Evolutionary conservation across 2,888 invertebrate species (phyloP).

Genomic region (Ophion costatus): DNA sequence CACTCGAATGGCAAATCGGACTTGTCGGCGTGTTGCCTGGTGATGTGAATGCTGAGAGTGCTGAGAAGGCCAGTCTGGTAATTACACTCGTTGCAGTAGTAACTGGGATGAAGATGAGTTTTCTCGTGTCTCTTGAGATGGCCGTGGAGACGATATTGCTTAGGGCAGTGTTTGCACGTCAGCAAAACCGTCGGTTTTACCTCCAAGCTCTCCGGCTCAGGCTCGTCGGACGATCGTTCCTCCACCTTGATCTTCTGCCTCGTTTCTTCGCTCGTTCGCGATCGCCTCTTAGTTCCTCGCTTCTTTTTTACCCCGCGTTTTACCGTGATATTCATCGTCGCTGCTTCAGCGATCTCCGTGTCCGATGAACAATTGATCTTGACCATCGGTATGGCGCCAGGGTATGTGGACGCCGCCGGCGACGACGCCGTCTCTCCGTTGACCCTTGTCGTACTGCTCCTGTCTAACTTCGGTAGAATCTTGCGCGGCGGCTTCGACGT

Average conservation of each 20-base stretch:
- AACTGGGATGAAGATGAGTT: conserved; percentile 81
- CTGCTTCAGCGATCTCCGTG: neutral
- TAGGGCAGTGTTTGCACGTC: conserved; percentile 80
- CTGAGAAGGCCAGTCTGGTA: conserved; percentile 81
- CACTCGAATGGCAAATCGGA: conserved; percentile 80
- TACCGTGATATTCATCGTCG: neutral
- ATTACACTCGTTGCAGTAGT: conserved; percentile 81
- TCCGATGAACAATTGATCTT: conserved; percentile 23
- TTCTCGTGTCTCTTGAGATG: conserved; percentile 81
- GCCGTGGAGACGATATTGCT: conserved; percentile 80
- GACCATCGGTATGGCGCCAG: neutral
- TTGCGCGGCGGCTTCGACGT: conserved; percentile 27
- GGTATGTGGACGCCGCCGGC: neutral
- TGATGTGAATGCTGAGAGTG: conserved; percentile 79
- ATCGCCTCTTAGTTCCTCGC: neutral
- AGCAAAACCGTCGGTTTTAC: conserved; percentile 54
- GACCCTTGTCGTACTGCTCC: neutral
- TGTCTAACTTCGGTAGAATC: neutral
- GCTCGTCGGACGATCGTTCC: neutral
- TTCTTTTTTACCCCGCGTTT: conserved; percentile 1
- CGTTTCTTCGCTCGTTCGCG: neutral
- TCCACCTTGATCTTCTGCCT: neutral
- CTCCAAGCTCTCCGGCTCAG: neutral
- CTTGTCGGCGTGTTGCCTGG: conserved; percentile 78
- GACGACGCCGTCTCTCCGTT: neutral